A percentile compares a stretch with the other conserved stretches of the same genome.
These are phyloP conservation scores for Anniella stebbinsi DNA, from an alignment of 2,797 vertebrate species.

Conservation along the genomic window DNA sequence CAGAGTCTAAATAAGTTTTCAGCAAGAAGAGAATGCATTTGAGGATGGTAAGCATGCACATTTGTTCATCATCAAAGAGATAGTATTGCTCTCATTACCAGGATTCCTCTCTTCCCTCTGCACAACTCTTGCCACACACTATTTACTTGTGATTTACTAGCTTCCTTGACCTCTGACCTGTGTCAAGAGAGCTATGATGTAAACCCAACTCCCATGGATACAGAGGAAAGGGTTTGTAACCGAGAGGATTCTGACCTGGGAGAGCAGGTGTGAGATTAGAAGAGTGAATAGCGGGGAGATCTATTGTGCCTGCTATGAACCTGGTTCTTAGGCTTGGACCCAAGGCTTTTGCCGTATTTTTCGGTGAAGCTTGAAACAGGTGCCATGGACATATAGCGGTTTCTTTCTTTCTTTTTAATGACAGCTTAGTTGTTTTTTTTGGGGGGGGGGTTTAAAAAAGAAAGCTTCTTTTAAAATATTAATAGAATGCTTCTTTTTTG, in stretches of 20 bases:
- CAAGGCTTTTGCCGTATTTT: neutral
- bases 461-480: slow-evolving; percentile 28
- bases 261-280: slow-evolving; percentile 66
- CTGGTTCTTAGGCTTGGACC: slow-evolving; percentile 27
- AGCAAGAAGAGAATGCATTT: slow-evolving; percentile 43
- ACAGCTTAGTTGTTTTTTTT: no score
- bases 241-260: slow-evolving; percentile 48
- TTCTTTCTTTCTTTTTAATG: slow-evolving; percentile 29
- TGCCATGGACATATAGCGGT: slow-evolving; percentile 15
- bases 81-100: slow-evolving; percentile 60
- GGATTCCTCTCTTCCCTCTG: slow-evolving; percentile 37
- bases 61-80: slow-evolving; percentile 74
- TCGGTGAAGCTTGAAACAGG: slow-evolving; percentile 30
- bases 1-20: slow-evolving; percentile 53
- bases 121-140: slow-evolving; percentile 31
- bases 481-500: neutral
- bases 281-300: neutral
- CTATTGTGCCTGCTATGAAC: slow-evolving; percentile 34
- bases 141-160: slow-evolving; percentile 75
- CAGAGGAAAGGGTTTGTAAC: slow-evolving; percentile 26
- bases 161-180: slow-evolving; percentile 71
- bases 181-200: slow-evolving; percentile 59
- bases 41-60: slow-evolving; percentile 65
- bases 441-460: no score
- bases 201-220: slow-evolving; percentile 62